These are phyloP conservation scores for Nebria salina DNA, from an alignment of 2,888 invertebrate genomes.

Conservation along the genomic window DNA sequence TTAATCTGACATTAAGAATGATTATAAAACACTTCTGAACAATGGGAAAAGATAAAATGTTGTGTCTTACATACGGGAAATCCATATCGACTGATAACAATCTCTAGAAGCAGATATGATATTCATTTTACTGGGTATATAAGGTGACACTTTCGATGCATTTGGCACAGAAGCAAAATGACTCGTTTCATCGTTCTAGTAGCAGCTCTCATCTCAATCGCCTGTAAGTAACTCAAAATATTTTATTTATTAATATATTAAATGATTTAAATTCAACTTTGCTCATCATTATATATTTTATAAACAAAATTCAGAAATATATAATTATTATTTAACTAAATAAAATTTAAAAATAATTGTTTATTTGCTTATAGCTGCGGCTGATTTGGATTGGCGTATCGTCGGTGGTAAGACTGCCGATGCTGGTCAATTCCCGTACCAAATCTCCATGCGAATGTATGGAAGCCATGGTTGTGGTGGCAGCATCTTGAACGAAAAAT, in stretches of 20 bases:
- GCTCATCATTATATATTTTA: not conserved
- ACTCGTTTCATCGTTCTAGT: slow-evolving; percentile 13
- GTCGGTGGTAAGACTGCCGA: slow-evolving; percentile 63
- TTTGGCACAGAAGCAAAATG: slow-evolving; percentile 1
- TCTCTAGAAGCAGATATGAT: not conserved
- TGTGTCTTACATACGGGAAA: not conserved
- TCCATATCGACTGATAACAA: not conserved
- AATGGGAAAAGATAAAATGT: not conserved
- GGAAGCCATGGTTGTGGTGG: slow-evolving; percentile 64
- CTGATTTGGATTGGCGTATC: slow-evolving; percentile 55
- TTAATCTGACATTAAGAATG: not conserved
- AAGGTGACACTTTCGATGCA: not conserved
- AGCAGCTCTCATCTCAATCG: slow-evolving; percentile 8
- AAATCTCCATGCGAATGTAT: slow-evolving; percentile 60
- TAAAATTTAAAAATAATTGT: too few species aligned
- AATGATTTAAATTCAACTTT: too few species aligned
- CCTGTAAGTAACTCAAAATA: slow-evolving; percentile 2
- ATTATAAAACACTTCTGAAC: not conserved
- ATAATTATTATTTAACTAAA: not conserved
- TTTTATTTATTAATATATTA: not conserved
- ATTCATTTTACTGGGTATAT: not conserved
- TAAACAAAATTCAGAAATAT: not conserved
- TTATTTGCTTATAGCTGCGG: not conserved
- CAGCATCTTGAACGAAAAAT: slow-evolving; percentile 60
- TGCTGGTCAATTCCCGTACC: slow-evolving; percentile 61